phyloP scores from a whole-genome alignment of 1,140 invertebrate genomes.

The Atta texana region DNA sequence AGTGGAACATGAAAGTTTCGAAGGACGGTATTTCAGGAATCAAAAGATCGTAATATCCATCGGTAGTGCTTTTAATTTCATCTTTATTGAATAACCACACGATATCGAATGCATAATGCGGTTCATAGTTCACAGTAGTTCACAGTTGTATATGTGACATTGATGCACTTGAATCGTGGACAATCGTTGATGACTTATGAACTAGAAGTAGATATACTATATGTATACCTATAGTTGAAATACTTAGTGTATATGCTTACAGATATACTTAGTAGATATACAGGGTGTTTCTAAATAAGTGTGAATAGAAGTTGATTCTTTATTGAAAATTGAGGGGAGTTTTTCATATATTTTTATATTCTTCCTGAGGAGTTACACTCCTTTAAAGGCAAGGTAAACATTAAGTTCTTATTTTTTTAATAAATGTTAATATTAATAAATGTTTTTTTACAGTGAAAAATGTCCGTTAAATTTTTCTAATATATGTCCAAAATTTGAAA shows the following conservation, averaged over 20 bases:
- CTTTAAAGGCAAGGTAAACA: too few species aligned
- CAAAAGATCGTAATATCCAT: neutral
- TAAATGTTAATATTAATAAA: too few species aligned
- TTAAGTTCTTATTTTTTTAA: too few species aligned
- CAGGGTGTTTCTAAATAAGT: too few species aligned
- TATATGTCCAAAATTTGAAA: too few species aligned
- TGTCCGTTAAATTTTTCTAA: too few species aligned
- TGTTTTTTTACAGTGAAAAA: too few species aligned
- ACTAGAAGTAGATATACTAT: neutral
- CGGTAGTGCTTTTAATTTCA: neutral
- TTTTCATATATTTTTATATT: too few species aligned
- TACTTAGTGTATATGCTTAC: neutral
- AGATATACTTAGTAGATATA: neutral
- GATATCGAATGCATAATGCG: neutral
- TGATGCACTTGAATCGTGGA: slow-evolving; percentile 58
- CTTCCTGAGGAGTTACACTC: too few species aligned
- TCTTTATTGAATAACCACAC: slow-evolving; percentile 41
- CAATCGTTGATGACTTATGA: slow-evolving; percentile 55
- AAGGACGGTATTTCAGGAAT: slow-evolving; percentile 14
- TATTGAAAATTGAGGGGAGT: too few species aligned
- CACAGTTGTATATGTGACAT: neutral
- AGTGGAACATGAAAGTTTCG: neutral
- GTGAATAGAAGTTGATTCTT: too few species aligned
- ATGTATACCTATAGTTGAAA: neutral
- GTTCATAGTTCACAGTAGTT: slow-evolving; percentile 18